A percentile compares a stretch with the other conserved stretches of the same genome.
Conservation (phyloP, 2,888 invertebrate species). For the Lithophane ornitopus region DNA sequence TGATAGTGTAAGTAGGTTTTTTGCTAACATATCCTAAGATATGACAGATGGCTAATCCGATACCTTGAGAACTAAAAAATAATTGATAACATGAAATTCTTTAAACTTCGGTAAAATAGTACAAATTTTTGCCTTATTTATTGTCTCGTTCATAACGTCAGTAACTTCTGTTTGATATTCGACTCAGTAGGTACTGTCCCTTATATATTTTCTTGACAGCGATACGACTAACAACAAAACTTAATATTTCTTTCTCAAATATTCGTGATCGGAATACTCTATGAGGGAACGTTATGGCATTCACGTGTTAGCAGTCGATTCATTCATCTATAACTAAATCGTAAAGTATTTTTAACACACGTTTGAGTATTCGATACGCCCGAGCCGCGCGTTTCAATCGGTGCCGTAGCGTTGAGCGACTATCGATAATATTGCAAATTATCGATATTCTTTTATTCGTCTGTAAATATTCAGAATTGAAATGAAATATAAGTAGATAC, state of each 20-base stretch:
- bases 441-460: too few relatives aligned
- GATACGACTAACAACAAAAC: constrained; percentile 32
- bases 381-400: constrained; percentile 31
- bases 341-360: constrained; percentile 58
- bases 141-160: neutral
- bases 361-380: constrained; percentile 43
- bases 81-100: neutral
- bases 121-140: neutral
- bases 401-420: constrained; percentile 18
- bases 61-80: neutral
- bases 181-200: too few relatives aligned
- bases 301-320: constrained; percentile 26
- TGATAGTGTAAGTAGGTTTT: neutral
- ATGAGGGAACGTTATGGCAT: constrained; percentile 34
- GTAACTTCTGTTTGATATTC: neutral
- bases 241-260: constrained; percentile 44
- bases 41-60: neutral
- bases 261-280: constrained; percentile 45
- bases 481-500: too few relatives aligned
- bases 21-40: neutral
- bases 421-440: constrained; percentile 12
- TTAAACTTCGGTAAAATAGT: neutral
- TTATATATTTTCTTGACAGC: constrained; percentile 11
- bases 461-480: too few relatives aligned
- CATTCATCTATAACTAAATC: constrained; percentile 56